Base-by-base conservation (phyloP, 2,888 invertebrate genomes). In the Drosophila leonis region DNA sequence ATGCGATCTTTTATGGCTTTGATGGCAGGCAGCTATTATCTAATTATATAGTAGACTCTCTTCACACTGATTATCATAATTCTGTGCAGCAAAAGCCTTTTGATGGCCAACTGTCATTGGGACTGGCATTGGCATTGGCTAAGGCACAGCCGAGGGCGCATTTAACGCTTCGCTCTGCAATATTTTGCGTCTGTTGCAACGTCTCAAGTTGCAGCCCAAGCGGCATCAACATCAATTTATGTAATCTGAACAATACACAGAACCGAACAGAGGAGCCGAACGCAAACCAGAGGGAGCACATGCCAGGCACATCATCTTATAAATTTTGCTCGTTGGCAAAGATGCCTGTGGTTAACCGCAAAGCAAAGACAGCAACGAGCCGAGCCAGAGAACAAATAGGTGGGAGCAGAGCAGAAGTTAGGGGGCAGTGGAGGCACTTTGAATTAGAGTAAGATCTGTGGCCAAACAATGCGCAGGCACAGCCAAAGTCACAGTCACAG, bases 321-420 rank as follows among this genome's bases (percentile, higher is more conserved):
- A 84, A 87, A 87, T 84, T 87, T 75, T 72, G 68, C 82, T 86
- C 62, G 87, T 83, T 80, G 76, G 63, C 66, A 46, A 66, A 85
- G 82, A 83, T 84, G 87, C 88, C 88, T 82, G 88, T 82, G 84
- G 84, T 84, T 87, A 82, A 73, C 84, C 88, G 66, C 84, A 84
- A 55, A 66, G 67, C 55, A 70, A 60, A 56, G 69, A 18, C 61
- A 52, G 31, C 4, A 37, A 29, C 13, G 18, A 27, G 24, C 48
- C 35, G 12, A 15, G 24, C 20, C 12, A 4, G 31, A n/a, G 41
- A 44, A 18, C 39, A 31, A 35, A 20, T 4, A 51, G 24, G 15
- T n/a, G 24, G 51, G 24, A 13, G 8, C 24, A 35, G 33, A 35
- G 24, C 13, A 20, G n/a, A 35, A 6, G 5, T 5, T 5, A 20